Conservation (phyloP, 1,140 invertebrate species). For the Hirudo medicinalis region DNA sequence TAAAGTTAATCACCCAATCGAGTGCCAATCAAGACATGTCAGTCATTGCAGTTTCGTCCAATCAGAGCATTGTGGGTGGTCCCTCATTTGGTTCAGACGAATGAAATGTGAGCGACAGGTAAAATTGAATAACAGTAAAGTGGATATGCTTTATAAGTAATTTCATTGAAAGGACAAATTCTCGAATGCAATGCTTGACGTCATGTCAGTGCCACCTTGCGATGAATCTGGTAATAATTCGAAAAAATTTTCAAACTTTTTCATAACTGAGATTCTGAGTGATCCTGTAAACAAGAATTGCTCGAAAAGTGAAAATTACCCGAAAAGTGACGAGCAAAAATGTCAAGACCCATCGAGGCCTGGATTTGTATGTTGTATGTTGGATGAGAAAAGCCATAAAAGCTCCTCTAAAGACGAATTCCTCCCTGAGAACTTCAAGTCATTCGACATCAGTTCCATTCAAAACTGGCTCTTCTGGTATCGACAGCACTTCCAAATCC, state of each 20-base stretch:
- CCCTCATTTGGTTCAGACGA: not conserved
- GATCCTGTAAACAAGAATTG: constrained; percentile 1
- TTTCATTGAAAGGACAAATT: not conserved
- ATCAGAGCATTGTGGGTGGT: not conserved
- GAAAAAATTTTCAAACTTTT: constrained; percentile 9
- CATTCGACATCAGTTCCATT: not conserved
- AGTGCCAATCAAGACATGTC: constrained; percentile 2
- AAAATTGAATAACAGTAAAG: not conserved
- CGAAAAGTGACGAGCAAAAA: not conserved
- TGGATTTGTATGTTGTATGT: not conserved
- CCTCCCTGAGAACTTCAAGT: not conserved
- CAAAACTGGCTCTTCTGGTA: constrained; percentile 11
- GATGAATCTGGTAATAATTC: not conserved
- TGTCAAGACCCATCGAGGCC: not conserved
- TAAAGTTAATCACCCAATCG: no score
- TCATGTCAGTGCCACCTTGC: not conserved
- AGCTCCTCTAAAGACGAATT: not conserved
- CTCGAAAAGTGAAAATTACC: not conserved
- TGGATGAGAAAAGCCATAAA: not conserved
- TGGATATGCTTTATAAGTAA: not conserved
- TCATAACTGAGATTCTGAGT: constrained; percentile 5
- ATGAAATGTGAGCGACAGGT: not conserved
- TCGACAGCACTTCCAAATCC: not conserved
- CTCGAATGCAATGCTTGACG: not conserved
- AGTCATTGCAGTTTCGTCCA: not conserved